Evolutionary conservation across 2,113 vertebrate genomes (phyloP).

Genomic region (Neopipo cinnamomea): DNA sequence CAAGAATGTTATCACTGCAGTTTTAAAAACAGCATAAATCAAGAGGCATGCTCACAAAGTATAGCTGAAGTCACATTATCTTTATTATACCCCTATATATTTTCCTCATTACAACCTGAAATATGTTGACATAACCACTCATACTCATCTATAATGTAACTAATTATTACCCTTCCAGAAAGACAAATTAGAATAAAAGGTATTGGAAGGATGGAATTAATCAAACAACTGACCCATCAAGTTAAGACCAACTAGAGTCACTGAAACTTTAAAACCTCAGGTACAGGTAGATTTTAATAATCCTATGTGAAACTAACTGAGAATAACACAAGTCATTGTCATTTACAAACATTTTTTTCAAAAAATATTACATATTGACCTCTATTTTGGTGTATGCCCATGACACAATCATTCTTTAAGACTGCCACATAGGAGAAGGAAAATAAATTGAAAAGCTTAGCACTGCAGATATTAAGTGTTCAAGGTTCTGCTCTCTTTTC

Average conservation of each 20-base stretch:
- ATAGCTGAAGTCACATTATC: conserved; percentile 50
- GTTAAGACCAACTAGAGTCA: not conserved
- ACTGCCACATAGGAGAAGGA: not conserved
- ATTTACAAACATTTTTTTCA: not conserved
- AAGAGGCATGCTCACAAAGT: conserved; percentile 10
- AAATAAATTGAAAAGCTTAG: not conserved
- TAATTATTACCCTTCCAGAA: conserved; percentile 38
- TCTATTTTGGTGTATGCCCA: not conserved
- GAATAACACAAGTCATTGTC: not conserved
- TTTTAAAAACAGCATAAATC: conserved; percentile 55
- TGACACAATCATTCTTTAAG: not conserved
- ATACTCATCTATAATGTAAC: conserved; percentile 34
- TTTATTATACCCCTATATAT: conserved; percentile 51
- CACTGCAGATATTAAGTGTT: not conserved
- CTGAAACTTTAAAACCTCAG: not conserved
- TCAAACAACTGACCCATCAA: conserved; percentile 19
- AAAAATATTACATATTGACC: not conserved
- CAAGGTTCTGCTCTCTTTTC: not conserved
- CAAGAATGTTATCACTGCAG: conserved; percentile 52
- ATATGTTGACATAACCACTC: conserved; percentile 51
- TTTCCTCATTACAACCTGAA: conserved; percentile 61
- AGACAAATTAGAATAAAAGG: conserved; percentile 53
- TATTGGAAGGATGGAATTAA: conserved; percentile 54
- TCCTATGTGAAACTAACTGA: not conserved
- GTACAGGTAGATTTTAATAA: not conserved